Conservation (phyloP, 1,140 invertebrate species). For the Vollenhovia emeryi region DNA sequence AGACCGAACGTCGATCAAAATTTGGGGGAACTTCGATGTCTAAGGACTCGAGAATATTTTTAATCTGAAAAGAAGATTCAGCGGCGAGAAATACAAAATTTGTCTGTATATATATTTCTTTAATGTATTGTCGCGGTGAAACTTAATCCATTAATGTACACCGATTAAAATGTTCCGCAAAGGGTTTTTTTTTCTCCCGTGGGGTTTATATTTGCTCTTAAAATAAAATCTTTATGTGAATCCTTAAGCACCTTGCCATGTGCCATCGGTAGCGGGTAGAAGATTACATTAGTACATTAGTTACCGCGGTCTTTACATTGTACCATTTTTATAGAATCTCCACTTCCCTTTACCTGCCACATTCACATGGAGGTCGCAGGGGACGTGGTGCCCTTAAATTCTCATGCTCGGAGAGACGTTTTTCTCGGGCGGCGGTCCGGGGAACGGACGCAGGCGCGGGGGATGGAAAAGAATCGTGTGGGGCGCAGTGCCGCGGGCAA, state of each 20-base stretch:
- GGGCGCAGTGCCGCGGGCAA: slow-evolving; percentile 34
- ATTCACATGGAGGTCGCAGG: slow-evolving; percentile 12
- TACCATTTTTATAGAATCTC: background rate
- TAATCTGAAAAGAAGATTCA: background rate
- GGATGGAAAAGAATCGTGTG: slow-evolving; percentile 37
- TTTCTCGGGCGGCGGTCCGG: background rate
- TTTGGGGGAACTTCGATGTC: background rate
- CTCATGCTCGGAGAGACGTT: slow-evolving; percentile 44
- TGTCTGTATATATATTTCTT: background rate
- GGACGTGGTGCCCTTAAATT: slow-evolving; percentile 41
- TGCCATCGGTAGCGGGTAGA: background rate
- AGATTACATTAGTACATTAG: slow-evolving; percentile 4
- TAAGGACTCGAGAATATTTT: background rate
- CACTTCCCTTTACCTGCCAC: background rate
- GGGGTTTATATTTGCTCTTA: background rate
- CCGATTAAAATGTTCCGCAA: background rate
- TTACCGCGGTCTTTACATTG: background rate
- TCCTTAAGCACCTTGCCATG: background rate
- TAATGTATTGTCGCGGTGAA: background rate
- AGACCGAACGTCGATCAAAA: background rate
- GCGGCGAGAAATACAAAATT: background rate
- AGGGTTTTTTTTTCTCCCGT: too few species aligned
- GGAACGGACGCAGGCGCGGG: background rate
- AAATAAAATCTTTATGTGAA: background rate
- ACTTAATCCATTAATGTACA: background rate